Evolutionary conservation across 1,140 invertebrate species (phyloP).

Genomic region (Calephelis nemesis): DNA sequence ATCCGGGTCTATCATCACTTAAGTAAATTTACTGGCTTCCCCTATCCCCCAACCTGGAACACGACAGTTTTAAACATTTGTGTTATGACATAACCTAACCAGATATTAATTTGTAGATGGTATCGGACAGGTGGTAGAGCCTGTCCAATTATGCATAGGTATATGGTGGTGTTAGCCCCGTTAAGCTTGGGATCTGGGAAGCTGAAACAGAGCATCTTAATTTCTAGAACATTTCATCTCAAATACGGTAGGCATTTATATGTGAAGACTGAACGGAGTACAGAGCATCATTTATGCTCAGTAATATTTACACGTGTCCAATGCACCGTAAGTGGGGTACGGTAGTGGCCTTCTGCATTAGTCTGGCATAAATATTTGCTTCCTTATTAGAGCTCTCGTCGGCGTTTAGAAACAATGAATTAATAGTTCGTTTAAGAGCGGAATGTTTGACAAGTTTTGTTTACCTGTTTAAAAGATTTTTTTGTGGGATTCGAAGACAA

Average conservation of each 20-base stretch:
- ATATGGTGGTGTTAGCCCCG: no score
- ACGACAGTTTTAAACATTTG: no score
- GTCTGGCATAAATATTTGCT: constrained; percentile 68
- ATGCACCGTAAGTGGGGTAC: constrained; percentile 44
- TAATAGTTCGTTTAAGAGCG: constrained; percentile 37
- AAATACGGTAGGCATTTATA: background rate
- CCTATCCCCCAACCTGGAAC: no score
- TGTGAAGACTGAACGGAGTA: background rate
- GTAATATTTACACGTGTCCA: constrained; percentile 24
- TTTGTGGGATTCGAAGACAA: background rate
- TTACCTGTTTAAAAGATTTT: constrained; percentile 2
- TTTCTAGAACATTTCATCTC: no score
- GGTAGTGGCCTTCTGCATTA: constrained; percentile 29
- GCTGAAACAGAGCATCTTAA: no score
- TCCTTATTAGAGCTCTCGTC: constrained; percentile 65
- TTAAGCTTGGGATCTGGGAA: no score
- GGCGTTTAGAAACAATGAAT: constrained; percentile 51
- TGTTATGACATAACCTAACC: no score
- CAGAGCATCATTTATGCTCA: background rate
- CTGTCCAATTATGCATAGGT: no score
- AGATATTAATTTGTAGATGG: no score
- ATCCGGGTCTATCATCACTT: no score
- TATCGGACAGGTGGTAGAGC: no score
- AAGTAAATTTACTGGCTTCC: no score
- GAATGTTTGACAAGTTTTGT: background rate